These are phyloP conservation scores for Muntiacus muntjak DNA, from an alignment of 2,113 vertebrate genomes.

Conservation along the genomic window DNA sequence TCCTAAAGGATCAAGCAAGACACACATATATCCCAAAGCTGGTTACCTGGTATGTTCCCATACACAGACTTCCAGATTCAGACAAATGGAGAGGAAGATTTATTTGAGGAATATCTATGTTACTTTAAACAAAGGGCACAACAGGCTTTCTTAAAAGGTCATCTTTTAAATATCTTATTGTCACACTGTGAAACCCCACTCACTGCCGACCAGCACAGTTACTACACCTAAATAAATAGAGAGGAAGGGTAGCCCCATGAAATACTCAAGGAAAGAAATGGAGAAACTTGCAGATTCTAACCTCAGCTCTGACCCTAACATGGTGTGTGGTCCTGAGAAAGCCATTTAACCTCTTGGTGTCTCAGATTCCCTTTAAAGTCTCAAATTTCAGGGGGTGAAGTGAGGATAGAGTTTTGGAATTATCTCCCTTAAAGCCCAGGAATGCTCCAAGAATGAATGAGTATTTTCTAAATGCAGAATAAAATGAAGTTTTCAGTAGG, in stretches of 20 bases:
- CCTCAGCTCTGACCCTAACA: slow-evolving; percentile 54
- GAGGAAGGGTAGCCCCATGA: neutral
- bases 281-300: slow-evolving; percentile 56
- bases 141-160: slow-evolving; percentile 63
- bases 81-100: slow-evolving; percentile 49
- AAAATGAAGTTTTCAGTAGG: slow-evolving; percentile 50
- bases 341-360: slow-evolving; percentile 64
- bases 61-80: neutral
- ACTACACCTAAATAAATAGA: slow-evolving; percentile 71
- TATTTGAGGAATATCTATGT: slow-evolving; percentile 55
- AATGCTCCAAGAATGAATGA: slow-evolving; percentile 44
- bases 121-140: slow-evolving; percentile 64
- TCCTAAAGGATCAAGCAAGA: neutral
- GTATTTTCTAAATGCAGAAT: slow-evolving; percentile 54
- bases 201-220: slow-evolving; percentile 5
- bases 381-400: slow-evolving; percentile 64
- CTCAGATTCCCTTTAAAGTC: slow-evolving; percentile 46
- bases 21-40: neutral
- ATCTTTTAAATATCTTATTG: slow-evolving; percentile 61
- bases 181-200: slow-evolving; percentile 48
- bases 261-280: slow-evolving; percentile 44
- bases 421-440: slow-evolving; percentile 53
- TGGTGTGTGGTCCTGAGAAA: slow-evolving; percentile 74
- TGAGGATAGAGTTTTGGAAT: slow-evolving; percentile 58
- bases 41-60: neutral